Percentiles rank a stretch among this genome's conserved stretches.
phyloP scores from a whole-genome alignment of 2,888 invertebrate genomes.

The Cataglyphis albicans region DNA sequence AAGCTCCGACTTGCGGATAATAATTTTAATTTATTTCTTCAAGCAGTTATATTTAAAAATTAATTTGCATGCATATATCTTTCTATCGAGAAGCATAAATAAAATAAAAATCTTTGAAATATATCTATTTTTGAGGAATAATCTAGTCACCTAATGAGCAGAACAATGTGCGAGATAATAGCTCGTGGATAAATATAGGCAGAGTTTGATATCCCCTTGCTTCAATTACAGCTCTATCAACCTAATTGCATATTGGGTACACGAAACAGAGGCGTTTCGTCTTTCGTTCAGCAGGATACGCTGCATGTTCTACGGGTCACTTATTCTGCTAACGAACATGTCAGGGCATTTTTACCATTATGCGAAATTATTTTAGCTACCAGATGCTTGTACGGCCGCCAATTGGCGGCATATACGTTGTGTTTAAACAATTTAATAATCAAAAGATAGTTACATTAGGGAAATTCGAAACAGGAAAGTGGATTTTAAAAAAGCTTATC shows the following conservation, averaged over 20 bases:
- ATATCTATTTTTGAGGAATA: constrained; percentile 37
- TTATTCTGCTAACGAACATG: constrained; percentile 66
- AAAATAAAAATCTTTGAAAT: constrained; percentile 56
- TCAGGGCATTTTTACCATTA: constrained; percentile 66
- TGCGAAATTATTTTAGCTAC: constrained; percentile 73
- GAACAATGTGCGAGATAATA: constrained; percentile 54
- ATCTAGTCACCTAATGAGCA: constrained; percentile 21
- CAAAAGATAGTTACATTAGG: neutral
- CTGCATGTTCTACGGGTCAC: constrained; percentile 66
- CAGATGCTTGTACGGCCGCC: constrained; percentile 33
- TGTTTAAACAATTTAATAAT: constrained; percentile 39
- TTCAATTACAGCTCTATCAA: constrained; percentile 77
- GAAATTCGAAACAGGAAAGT: neutral
- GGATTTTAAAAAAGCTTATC: constrained; percentile 10
- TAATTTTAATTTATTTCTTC: neutral
- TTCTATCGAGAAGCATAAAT: constrained; percentile 66
- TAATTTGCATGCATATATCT: neutral
- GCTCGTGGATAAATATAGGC: constrained; percentile 73
- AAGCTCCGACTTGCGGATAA: neutral
- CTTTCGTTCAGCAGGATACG: constrained; percentile 61
- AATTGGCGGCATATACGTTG: neutral
- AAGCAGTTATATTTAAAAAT: constrained; percentile 5
- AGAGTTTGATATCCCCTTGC: constrained; percentile 76
- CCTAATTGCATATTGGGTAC: constrained; percentile 70
- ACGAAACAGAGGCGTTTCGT: constrained; percentile 67